Percentiles rank a stretch among this genome's conserved stretches.
These are phyloP conservation scores for Falco concolor DNA, from an alignment of 2,797 vertebrate species.

Conservation along the genomic window DNA sequence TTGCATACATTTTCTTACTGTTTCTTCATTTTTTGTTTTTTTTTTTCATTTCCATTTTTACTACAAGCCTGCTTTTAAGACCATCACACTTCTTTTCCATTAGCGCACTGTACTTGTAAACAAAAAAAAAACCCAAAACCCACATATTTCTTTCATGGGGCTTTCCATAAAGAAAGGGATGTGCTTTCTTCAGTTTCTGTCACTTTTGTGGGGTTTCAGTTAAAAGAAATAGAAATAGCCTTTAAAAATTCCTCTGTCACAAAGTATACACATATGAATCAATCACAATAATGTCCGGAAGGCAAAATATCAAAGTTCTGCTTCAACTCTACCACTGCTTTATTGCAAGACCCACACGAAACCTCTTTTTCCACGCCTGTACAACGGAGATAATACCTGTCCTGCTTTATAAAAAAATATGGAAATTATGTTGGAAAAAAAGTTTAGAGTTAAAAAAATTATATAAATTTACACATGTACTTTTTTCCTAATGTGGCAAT, in stretches of 20 bases:
- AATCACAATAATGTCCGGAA: conserved; percentile 17
- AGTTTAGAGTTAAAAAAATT: neutral
- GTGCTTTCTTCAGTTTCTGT: neutral
- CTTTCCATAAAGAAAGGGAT: neutral
- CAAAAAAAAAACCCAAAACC: neutral
- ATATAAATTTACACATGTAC: neutral
- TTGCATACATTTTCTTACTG: neutral
- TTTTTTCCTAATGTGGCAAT: neutral
- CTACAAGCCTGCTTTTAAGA: neutral
- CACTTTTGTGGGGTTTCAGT: neutral
- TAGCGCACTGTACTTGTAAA: neutral
- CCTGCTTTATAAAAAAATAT: neutral
- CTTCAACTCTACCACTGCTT: neutral
- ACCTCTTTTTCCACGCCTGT: neutral
- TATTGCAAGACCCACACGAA: neutral
- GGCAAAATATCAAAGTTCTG: conserved; percentile 24
- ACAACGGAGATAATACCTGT: neutral
- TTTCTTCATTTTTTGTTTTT: too few species aligned
- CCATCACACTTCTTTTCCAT: neutral
- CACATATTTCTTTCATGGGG: neutral
- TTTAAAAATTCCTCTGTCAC: neutral
- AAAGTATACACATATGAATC: neutral
- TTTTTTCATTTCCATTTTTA: neutral
- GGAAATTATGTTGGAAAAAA: neutral
- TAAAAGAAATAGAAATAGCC: conserved; percentile 22